These are phyloP conservation scores for Camelus bactrianus DNA, from an alignment of 2,113 vertebrate genomes.

Conservation along the genomic window DNA sequence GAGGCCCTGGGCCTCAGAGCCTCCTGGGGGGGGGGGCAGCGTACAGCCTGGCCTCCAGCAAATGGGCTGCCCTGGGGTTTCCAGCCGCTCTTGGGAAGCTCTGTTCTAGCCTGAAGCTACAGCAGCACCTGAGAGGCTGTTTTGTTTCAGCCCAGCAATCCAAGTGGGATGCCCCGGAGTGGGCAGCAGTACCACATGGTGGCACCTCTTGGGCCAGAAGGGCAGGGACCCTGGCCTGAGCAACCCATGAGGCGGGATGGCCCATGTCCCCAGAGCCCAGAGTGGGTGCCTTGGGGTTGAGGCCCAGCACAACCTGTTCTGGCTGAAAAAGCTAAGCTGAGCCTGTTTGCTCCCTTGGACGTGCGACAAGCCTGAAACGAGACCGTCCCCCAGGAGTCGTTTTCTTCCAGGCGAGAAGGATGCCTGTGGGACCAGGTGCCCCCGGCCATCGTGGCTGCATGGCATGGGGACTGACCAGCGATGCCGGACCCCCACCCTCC, in stretches of 20 bases:
- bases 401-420: constrained; percentile 41
- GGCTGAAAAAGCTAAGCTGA: constrained; percentile 1
- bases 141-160: neutral
- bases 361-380: constrained; percentile 40
- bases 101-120: neutral
- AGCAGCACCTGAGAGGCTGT: neutral
- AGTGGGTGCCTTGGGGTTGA: too few species aligned
- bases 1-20: fast-evolving
- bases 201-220: neutral
- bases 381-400: constrained; percentile 52
- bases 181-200: fast-evolving
- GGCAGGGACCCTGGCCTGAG: neutral
- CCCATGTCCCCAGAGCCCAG: neutral
- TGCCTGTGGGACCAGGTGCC: constrained; percentile 1
- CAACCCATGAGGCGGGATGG: too few species aligned
- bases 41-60: neutral
- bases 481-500: neutral
- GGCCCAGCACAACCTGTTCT: neutral
- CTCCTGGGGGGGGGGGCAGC: fast-evolving
- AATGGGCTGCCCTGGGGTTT: fast-evolving
- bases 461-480: too few species aligned
- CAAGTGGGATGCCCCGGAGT: neutral
- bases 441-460: too few species aligned
- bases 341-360: constrained; percentile 19
- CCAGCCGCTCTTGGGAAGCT: neutral